Base-by-base conservation (phyloP, 1,140 invertebrate genomes). In the Mycetomoellerius zeteki region DNA sequence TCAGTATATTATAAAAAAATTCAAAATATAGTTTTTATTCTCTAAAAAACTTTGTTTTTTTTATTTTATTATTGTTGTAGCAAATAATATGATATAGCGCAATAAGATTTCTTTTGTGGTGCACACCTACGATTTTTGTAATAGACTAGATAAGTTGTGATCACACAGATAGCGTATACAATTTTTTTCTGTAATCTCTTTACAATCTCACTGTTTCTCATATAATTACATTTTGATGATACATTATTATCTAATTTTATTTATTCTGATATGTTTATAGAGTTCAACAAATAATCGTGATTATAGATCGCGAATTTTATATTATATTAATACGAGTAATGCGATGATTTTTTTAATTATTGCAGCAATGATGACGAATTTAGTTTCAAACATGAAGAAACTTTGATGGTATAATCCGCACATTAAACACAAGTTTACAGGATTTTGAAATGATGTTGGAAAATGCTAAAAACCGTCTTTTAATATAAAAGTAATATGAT, bases 161-260 rank as follows among this genome's bases (percentile, higher is more conserved):
- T 50, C 47, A 16, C 47, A 50, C 14, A 50, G 14, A 50, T 50
- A 50, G 8, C 14, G 8, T 10, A 58, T 21, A 37, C 12, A 1
- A 5, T 67, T 19, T 65, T 65, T 65, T 47, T 27, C 19, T 24
- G 7, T 54, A 73, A 75, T 33, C 27, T 62, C 60, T 16, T 33
- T 78, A 52, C 12, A 43, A 8, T 12, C 2, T 50, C 47, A 16
- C n/a, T 10, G 14, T 65, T 50, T 65, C 12, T 21, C 19, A 67
- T 52, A 43, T 67, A 67, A 62, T 62, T 77, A 60, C 21, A 60
- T 19, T 77, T 27, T 60, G 14, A 73, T 30, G 1, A 73, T 73
- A 21, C 21, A 21, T 73, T 71, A 72, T 52, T 75, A 12, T 33
- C 19, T 27, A 65, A 78, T 80, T 80, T 80, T 67, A 52, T 52